phyloP scores from a whole-genome alignment of 2,113 vertebrate species.

The Trogon melanurus region DNA sequence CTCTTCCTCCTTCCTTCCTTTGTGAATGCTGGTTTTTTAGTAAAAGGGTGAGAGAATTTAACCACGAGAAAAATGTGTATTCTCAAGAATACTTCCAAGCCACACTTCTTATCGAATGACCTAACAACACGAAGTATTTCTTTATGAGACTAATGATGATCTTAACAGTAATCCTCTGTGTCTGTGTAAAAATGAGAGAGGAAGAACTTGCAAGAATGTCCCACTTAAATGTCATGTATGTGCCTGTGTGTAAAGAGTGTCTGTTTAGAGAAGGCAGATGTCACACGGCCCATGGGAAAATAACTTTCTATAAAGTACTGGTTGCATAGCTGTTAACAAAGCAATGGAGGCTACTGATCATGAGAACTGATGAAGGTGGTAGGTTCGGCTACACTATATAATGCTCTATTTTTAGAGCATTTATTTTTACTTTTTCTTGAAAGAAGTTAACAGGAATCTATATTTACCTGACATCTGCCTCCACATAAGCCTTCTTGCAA shows the following conservation, averaged over 20 bases:
- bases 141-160: not conserved
- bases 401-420: not conserved
- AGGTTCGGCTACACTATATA: not conserved
- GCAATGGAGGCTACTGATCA: not conserved
- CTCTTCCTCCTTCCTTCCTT: not conserved
- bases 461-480: not conserved
- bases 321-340: not conserved
- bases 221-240: not conserved
- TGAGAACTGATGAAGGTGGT: not conserved
- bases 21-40: fast-evolving
- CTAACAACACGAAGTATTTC: not conserved
- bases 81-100: not conserved
- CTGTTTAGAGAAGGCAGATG: not conserved
- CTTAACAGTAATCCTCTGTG: not conserved
- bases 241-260: not conserved
- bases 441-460: not conserved
- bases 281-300: not conserved
- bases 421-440: not conserved
- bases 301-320: not conserved
- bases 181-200: not conserved
- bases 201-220: not conserved
- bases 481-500: not conserved
- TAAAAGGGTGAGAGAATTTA: not conserved
- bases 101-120: fast-evolving
- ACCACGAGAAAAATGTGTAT: not conserved